Conservation (phyloP, 1,140 invertebrate genomes). For the Apis cerana region DNA sequence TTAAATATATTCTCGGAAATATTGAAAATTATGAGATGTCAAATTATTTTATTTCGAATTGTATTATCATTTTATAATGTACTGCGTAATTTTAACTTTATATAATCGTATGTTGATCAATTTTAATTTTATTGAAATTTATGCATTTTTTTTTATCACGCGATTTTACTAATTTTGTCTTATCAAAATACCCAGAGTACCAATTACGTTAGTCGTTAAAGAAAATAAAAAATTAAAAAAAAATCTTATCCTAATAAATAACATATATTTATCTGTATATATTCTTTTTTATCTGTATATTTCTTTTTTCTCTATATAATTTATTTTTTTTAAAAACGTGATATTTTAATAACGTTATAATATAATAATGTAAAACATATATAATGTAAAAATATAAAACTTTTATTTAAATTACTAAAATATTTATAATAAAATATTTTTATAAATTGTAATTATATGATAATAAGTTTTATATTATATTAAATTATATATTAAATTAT, state of each 20-base stretch:
- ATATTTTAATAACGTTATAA: too few species aligned
- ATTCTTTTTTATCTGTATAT: background rate
- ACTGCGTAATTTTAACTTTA: background rate
- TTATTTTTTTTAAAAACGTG: background rate
- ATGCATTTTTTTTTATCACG: slow-evolving; percentile 19
- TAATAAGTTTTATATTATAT: too few species aligned
- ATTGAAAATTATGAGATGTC: background rate
- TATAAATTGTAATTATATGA: too few species aligned
- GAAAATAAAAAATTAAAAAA: background rate
- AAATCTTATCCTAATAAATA: background rate
- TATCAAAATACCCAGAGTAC: background rate
- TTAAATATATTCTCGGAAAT: background rate
- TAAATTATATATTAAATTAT: too few species aligned
- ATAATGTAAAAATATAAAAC: too few species aligned
- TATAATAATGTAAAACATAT: too few species aligned
- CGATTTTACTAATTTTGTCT: background rate
- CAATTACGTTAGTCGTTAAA: background rate
- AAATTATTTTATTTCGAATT: background rate
- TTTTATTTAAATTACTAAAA: too few species aligned
- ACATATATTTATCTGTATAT: background rate
- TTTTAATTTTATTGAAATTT: background rate
- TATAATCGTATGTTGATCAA: background rate
- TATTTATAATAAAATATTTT: too few species aligned
- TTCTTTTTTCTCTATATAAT: too few species aligned
- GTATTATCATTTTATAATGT: slow-evolving; percentile 2